phyloP scores from a whole-genome alignment of 2,888 invertebrate genomes.

The Anaspis maculata region DNA sequence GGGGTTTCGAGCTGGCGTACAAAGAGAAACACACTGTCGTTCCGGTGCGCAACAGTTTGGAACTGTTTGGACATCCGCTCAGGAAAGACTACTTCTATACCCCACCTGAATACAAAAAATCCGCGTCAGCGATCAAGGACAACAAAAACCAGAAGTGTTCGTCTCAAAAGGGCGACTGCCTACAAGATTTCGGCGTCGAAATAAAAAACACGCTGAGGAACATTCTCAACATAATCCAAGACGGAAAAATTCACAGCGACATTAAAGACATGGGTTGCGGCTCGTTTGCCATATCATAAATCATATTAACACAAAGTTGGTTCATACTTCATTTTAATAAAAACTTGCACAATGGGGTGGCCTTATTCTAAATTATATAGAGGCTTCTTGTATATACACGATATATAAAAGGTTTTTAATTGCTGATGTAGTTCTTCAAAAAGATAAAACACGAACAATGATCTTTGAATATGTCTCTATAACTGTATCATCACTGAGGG shows the following conservation, averaged over 20 bases:
- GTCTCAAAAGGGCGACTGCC: no score
- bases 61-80: slow-evolving; percentile 14
- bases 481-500: no score
- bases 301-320: no score
- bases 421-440: no score
- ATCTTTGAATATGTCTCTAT: no score
- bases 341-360: no score
- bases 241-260: slow-evolving; percentile 15
- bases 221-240: slow-evolving; percentile 20
- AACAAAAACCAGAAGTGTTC: background rate
- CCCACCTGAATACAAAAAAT: slow-evolving; percentile 13
- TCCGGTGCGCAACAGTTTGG: slow-evolving; percentile 2
- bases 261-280: background rate
- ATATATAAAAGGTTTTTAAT: no score
- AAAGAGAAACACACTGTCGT: slow-evolving; percentile 19
- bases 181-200: slow-evolving; percentile 24
- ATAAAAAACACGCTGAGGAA: slow-evolving; percentile 20
- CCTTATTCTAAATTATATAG: no score
- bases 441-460: no score
- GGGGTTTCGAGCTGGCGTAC: slow-evolving; percentile 47
- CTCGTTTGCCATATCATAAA: no score
- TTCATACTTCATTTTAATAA: no score
- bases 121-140: background rate
- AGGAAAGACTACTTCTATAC: slow-evolving; percentile 19
- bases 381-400: no score